Percentiles rank a stretch among this genome's conserved stretches.
These are phyloP conservation scores for Oncorhynchus tshawytscha DNA, from an alignment of 2,113 vertebrate species.

Conservation along the genomic window DNA sequence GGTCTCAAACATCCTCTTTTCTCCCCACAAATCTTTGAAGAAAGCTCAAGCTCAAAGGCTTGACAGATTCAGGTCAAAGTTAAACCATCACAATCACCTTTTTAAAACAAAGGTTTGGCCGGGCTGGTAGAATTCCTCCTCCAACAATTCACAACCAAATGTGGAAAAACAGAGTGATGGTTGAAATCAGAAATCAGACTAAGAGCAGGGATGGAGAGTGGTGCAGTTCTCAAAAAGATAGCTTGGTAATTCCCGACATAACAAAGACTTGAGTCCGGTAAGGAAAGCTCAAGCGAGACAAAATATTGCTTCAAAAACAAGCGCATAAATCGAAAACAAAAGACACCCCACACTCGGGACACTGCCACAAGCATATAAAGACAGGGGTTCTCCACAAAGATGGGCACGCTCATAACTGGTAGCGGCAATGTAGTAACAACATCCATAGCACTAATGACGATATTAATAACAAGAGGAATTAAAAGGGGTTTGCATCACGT, in stretches of 20 bases:
- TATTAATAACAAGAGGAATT: not conserved
- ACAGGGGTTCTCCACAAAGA: conserved; percentile 3
- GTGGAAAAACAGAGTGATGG: not conserved
- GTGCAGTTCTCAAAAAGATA: not conserved
- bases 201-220: not conserved
- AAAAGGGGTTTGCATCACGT: not conserved
- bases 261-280: not conserved
- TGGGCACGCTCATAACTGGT: not conserved
- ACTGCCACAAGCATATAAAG: not conserved
- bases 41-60: not conserved
- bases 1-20: not conserved
- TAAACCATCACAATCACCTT: conserved; percentile 5
- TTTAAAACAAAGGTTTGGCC: conserved; percentile 21
- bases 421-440: conserved; percentile 1
- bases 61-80: not conserved
- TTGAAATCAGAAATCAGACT: not conserved
- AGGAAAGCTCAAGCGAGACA: conserved; percentile 7
- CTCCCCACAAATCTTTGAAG: not conserved
- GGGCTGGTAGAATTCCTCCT: not conserved
- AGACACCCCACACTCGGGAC: not conserved
- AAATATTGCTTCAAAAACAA: conserved; percentile 12
- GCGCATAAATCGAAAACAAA: not conserved
- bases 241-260: conserved; percentile 4
- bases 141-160: not conserved
- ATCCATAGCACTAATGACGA: conserved; percentile 13